phyloP scores from a whole-genome alignment of 2,888 invertebrate genomes.

The Scrobipalpa atriplicella region DNA sequence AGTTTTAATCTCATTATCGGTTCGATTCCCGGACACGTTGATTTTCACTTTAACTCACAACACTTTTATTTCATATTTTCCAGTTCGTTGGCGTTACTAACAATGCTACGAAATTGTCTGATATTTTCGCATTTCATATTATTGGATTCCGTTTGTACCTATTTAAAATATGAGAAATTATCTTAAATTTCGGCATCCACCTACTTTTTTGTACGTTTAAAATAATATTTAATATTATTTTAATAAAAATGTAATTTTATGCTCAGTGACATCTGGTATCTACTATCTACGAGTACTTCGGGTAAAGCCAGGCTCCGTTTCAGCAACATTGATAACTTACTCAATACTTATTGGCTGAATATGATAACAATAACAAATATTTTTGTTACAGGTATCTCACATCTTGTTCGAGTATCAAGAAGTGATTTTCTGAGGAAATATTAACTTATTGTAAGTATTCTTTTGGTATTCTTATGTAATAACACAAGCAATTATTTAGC shows the following conservation, averaged over 20 bases:
- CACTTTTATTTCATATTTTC: slow-evolving; percentile 23
- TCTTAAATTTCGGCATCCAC: not conserved
- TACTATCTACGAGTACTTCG: too few species aligned
- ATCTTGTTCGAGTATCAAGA: slow-evolving; percentile 67
- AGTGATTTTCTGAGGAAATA: slow-evolving; percentile 58
- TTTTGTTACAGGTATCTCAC: slow-evolving; percentile 70
- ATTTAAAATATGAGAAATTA: not conserved
- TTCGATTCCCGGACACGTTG: slow-evolving; percentile 30
- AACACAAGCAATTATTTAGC: too few species aligned
- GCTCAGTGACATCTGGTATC: too few species aligned
- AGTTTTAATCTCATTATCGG: slow-evolving; percentile 49
- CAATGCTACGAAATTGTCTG: slow-evolving; percentile 5
- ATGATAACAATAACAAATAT: slow-evolving; percentile 1
- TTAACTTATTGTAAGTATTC: slow-evolving; percentile 47
- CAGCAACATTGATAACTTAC: too few species aligned
- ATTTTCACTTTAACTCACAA: slow-evolving; percentile 34
- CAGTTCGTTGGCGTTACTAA: slow-evolving; percentile 9
- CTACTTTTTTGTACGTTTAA: not conserved
- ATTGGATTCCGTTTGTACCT: slow-evolving; percentile 6
- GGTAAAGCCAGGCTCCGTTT: too few species aligned
- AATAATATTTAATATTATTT: too few species aligned
- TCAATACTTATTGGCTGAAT: too few species aligned
- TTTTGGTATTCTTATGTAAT: not conserved
- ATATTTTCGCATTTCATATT: slow-evolving; percentile 11
- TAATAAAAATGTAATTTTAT: too few species aligned